These are phyloP conservation scores for Centrocercus urophasianus DNA, from an alignment of 2,113 vertebrate genomes.

Conservation along the genomic window DNA sequence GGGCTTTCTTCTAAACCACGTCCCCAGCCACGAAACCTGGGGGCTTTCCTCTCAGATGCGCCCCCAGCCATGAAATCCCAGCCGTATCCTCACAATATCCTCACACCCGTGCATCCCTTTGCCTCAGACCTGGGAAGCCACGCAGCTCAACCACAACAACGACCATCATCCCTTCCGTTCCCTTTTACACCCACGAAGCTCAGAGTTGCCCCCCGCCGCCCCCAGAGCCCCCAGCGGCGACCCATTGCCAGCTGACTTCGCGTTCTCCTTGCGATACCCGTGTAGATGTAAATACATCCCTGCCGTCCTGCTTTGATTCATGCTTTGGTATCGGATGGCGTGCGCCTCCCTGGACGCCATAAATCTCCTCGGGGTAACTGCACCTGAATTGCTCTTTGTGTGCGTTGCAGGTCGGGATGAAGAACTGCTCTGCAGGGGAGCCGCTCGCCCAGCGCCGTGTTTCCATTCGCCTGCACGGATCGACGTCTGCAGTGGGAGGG, in stretches of 20 bases:
- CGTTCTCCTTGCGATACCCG: not conserved
- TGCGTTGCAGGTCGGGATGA: not conserved
- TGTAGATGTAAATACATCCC: not conserved
- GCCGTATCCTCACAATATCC: too few relatives aligned
- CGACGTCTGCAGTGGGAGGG: not conserved
- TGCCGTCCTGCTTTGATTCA: constrained; percentile 16
- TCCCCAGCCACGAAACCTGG: not conserved
- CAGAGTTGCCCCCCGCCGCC: not conserved
- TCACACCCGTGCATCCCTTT: not conserved
- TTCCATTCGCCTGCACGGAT: not conserved
- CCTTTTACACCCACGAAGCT: not conserved
- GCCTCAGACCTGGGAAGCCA: not conserved
- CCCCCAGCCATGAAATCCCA: too few relatives aligned
- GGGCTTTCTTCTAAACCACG: too few relatives aligned
- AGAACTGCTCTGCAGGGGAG: not conserved
- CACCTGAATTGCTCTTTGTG: constrained; percentile 39
- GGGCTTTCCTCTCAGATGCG: too few relatives aligned
- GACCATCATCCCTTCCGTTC: not conserved
- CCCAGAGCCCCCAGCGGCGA: not conserved
- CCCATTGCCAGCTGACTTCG: not conserved
- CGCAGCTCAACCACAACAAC: not conserved
- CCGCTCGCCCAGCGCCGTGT: not conserved
- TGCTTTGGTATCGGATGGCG: not conserved
- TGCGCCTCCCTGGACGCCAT: not conserved
- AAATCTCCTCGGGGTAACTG: not conserved